Base-by-base conservation (phyloP, 1,140 invertebrate genomes). In the Himalopsyche phryganea region DNA sequence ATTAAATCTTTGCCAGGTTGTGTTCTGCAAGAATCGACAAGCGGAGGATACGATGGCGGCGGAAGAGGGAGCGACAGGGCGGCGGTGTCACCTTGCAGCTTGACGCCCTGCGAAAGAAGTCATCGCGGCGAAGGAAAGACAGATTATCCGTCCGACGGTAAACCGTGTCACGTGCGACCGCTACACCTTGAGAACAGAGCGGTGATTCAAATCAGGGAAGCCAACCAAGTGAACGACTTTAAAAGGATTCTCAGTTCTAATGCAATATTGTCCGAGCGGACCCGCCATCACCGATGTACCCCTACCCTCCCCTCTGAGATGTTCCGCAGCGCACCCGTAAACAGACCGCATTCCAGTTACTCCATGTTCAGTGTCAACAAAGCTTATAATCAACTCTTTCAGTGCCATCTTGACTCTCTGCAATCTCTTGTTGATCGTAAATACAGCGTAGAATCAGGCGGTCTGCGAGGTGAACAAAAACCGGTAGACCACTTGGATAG, bases 241-340 rank as follows among this genome's bases (percentile, higher is more conserved):
- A 72, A 78, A 75, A 76, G 76, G 75, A 78, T 78, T 77, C 76
- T 78, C 70, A 71, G 71, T 69, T 72, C 72, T 73, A 76, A 76
- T 76, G 73, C 76, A 71, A 73, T 75, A 75, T 72, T 73, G 57
- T 68, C 69, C 67, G 65, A 69, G 68, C 65, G 69, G 69, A 67
- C 67, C 64, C 65, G 73, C 71, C n/a, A n/a, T n/a, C 68, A 74
- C 11, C 45, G 18, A 14, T 32, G 28, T 15, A 17, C 28, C 18
- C 52, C 60, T 18, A 11, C 38, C 38, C 48, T 35, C 15, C 51
- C 52, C 15, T 14, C 61, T 54, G 61, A 63, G 50, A 63, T 63
- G 61, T 63, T 40, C 32, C 28, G 55, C 50, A 45, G 35, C 53
- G 53, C 52, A 19, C 3, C 59, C 28, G 28, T 35, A 13, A 42